Base-by-base conservation (phyloP, 2,888 invertebrate genomes). In the Melanargia galathea region DNA sequence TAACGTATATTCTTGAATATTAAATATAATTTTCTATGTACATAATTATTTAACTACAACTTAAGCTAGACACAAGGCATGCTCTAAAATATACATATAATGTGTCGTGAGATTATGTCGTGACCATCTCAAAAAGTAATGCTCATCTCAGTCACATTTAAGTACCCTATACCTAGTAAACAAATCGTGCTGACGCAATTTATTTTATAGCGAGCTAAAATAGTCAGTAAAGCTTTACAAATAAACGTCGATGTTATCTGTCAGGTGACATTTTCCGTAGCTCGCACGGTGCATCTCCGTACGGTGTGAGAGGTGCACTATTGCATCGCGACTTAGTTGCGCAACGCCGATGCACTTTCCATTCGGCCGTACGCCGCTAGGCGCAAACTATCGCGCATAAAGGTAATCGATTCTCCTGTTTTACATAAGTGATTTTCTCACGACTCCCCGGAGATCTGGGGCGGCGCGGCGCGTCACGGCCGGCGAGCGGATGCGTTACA, bases 351-450 rank as follows among this genome's bases (percentile, higher is more conserved):
- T 86, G 85, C 86, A 88, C 88, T 88, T 90, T 90, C 87, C 84
- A 83, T 85, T 84, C 73, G 77, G 66, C 68, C 70, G 73, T 69
- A 73, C 71, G 75, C 68, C 73, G 75, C 68, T 65, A 66, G 68
- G 66, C 71, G 70, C 72, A 70, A 70, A 70, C 67, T 70, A 78
- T 79, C 78, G 75, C 75, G 76, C 78, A 76, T 80, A 76, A 73
- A 77, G 75, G 83, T 89, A 87, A 89, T 89, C 87, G 86, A 87
- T 88, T 85, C 87, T 84, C 79, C 79, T 78, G 82, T 87, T 87
- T 86, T 83, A 79, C 86, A 85, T 88, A 84, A 87, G 82, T 81
- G 81, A 77, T 83, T 80, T 87, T 90, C 90, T 87, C 90, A 88
- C 90, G 88, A 75, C 81, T 83, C 86, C 82, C 78, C 86, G 84